Evolutionary conservation across 2,888 invertebrate species (phyloP).

Genomic region (Azorinus chamasolen): DNA sequence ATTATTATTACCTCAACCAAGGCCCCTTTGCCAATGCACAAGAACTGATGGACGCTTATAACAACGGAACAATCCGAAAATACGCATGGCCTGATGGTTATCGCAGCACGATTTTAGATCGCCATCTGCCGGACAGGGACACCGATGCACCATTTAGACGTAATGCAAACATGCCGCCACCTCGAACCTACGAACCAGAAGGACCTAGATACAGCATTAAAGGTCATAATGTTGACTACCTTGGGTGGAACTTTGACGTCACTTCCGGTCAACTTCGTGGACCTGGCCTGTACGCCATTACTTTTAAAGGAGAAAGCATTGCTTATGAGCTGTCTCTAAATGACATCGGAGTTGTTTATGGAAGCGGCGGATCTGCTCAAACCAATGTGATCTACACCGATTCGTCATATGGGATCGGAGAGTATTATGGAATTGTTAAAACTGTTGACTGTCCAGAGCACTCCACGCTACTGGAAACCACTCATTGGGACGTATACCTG

Average conservation of each 20-base stretch:
- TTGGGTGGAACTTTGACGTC: constrained; percentile 72
- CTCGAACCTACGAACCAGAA: constrained; percentile 65
- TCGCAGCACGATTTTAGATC: constrained; percentile 49
- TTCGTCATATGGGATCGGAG: constrained; percentile 64
- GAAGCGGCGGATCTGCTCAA: constrained; percentile 56
- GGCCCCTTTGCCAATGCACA: constrained; percentile 65
- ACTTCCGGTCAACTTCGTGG: constrained; percentile 62
- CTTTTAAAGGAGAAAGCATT: constrained; percentile 64
- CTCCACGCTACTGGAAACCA: constrained; percentile 65
- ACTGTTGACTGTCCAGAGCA: constrained; percentile 73
- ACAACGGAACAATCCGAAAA: constrained; percentile 48
- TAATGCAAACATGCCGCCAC: constrained; percentile 60
- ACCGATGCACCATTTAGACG: constrained; percentile 29
- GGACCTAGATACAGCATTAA: constrained; percentile 68
- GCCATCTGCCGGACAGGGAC: constrained; percentile 59
- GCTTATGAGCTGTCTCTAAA: constrained; percentile 73
- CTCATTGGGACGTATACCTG: constrained; percentile 48
- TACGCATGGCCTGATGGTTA: constrained; percentile 61
- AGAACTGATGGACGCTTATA: constrained; percentile 58
- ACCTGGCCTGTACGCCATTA: constrained; percentile 54
- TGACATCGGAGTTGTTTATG: constrained; percentile 67
- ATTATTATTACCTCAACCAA: constrained; percentile 70
- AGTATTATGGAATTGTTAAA: constrained; percentile 52
- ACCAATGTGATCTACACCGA: constrained; percentile 62
- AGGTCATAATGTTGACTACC: constrained; percentile 68